phyloP scores from a whole-genome alignment of 2,888 invertebrate species.

The Caradrina clavipalpis region DNA sequence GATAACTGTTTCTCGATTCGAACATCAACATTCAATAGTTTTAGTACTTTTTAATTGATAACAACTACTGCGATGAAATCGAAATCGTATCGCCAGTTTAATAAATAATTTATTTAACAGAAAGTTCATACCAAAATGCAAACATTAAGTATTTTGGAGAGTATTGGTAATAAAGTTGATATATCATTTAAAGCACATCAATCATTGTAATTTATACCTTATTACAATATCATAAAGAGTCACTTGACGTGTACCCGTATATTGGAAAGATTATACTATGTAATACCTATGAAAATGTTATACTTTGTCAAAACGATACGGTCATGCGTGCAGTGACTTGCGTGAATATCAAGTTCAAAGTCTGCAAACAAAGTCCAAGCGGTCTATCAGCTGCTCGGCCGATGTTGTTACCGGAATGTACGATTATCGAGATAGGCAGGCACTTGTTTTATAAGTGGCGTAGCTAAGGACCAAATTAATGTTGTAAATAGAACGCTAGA shows the following conservation, averaged over 20 bases:
- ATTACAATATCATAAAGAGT: too few relatives aligned
- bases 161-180: too few relatives aligned
- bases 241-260: too few relatives aligned
- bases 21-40: slow-evolving; percentile 8
- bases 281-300: not conserved
- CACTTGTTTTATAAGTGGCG: not conserved
- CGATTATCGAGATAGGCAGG: slow-evolving; percentile 8
- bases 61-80: not conserved
- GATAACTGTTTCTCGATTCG: not conserved
- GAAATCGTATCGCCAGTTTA: not conserved
- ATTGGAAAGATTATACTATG: too few relatives aligned
- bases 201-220: too few relatives aligned
- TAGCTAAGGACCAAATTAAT: not conserved
- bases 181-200: too few relatives aligned
- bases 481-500: not conserved
- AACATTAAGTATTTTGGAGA: not conserved
- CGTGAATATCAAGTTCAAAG: slow-evolving; percentile 25
- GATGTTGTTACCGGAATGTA: not conserved
- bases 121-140: not conserved
- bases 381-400: not conserved
- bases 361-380: slow-evolving; percentile 14
- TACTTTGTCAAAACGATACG: not conserved
- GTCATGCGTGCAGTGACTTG: slow-evolving; percentile 41
- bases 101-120: not conserved
- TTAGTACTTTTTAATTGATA: not conserved